These are phyloP conservation scores for Drosophila maculinotata DNA, from an alignment of 2,888 invertebrate species.

Conservation along the genomic window DNA sequence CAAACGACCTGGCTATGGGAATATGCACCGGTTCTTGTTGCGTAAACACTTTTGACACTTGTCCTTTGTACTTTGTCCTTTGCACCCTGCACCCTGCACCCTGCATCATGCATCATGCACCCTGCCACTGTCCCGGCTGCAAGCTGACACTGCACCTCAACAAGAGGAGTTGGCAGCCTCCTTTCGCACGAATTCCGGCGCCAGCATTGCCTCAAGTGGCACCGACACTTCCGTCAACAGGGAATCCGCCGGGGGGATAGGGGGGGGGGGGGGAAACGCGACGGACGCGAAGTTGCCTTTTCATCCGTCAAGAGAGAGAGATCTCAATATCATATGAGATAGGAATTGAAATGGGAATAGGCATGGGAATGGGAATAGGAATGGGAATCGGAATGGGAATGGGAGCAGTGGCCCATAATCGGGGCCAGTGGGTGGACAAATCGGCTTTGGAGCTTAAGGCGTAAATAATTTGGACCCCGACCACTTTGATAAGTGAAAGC, in stretches of 20 bases:
- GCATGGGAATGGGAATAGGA: conserved; percentile 2
- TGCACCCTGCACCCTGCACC: not conserved
- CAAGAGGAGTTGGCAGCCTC: conserved; percentile 25
- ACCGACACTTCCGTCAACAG: conserved; percentile 61
- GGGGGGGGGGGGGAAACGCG: no score
- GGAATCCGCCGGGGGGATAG: conserved; percentile 32
- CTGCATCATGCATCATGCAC: not conserved
- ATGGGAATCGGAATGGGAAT: not conserved
- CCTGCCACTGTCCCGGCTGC: conserved; percentile 17
- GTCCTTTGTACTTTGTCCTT: conserved; percentile 30
- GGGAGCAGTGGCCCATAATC: conserved; percentile 11
- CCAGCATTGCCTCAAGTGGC: conserved; percentile 63
- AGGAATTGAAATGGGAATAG: not conserved
- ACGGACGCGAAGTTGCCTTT: conserved; percentile 34
- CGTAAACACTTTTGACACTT: conserved; percentile 68
- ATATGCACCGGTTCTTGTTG: conserved; percentile 56
- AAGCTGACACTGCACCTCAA: conserved; percentile 52
- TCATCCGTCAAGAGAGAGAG: conserved; percentile 30
- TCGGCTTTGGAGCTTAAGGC: conserved; percentile 79
- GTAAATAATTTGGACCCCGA: conserved; percentile 76
- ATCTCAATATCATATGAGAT: conserved; percentile 23
- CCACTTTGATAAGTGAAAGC: conserved; percentile 71
- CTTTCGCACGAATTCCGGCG: conserved; percentile 73
- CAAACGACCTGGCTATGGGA: conserved; percentile 29
- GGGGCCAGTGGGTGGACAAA: conserved; percentile 48